Base-by-base conservation (phyloP, 2,888 invertebrate species). In the Drosophila mimica region DNA sequence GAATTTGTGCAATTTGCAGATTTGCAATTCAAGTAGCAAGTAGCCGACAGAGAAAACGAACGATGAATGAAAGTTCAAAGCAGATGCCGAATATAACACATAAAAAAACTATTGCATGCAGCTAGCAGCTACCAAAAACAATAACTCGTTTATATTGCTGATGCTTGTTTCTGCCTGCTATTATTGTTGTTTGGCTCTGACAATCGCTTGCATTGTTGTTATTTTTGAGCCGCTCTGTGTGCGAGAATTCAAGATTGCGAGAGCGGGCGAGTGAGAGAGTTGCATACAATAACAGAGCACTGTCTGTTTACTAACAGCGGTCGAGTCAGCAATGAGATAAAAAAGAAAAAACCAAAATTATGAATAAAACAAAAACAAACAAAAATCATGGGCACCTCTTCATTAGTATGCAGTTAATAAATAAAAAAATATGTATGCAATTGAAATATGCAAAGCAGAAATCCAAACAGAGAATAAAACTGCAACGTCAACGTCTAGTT, bases 51-150 rank as follows among this genome's bases (percentile, higher is more conserved):
- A 48, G 52, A 67, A 52, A 60, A 30, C 40, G 48, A 64, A 70
- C 74, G 75, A 75, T 77, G 67, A 77, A 77, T 83, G 81, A 74
- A 83, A 83, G 83, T 83, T 75, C 64, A 75, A 80, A 82, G 80
- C 68, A 76, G 66, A 67, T 80, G 81, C 77, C 70, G 79, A 80
- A 82, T 79, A 79, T 71, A 76, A 65, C 48, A 64, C 60, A 51
- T 65, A 49, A 69, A 61, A 40, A 11, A 36, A 40, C 46, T 73
- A 52, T 64, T 72, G 70, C 70, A 71, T 56, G 74, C 54, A 60
- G 49, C 25, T 8, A 46, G 8, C 46, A 46, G 46, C 46, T 13
- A 69, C 51, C 52, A 69, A 74, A 63, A 70, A 75, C 60, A 81
- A 76, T 76, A 87, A 87, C 85, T 82, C 67, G 88, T 83, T 82